Conservation (phyloP, 1,140 invertebrate species). For the Drosophila lini region DNA sequence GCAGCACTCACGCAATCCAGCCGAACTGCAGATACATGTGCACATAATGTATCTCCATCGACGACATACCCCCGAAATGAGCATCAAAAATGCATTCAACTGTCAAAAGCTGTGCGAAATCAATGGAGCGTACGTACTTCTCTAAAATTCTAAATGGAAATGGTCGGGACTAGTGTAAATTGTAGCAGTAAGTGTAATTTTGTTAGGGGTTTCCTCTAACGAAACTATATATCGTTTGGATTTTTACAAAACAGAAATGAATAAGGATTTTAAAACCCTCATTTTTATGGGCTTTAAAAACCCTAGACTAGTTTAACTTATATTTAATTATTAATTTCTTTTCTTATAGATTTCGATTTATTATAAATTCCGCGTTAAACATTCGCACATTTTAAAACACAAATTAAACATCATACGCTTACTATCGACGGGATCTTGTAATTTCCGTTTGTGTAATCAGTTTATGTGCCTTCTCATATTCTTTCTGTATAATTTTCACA, state of each 20-base stretch:
- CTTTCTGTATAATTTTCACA: constrained; percentile 67
- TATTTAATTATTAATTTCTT: too few species aligned
- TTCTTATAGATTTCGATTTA: not conserved
- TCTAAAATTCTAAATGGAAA: constrained; percentile 19
- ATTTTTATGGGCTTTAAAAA: not conserved
- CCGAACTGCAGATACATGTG: constrained; percentile 22
- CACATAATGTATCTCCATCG: constrained; percentile 16
- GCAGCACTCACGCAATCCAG: constrained; percentile 66
- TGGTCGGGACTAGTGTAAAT: not conserved
- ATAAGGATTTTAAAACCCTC: not conserved
- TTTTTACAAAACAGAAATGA: not conserved
- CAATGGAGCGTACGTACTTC: constrained; percentile 23
- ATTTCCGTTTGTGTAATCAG: constrained; percentile 48
- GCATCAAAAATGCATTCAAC: constrained; percentile 76
- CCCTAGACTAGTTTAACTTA: too few species aligned
- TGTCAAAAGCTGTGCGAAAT: constrained; percentile 68
- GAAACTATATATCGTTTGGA: not conserved
- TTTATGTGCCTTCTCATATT: constrained; percentile 1
- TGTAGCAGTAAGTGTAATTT: not conserved
- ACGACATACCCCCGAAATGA: constrained; percentile 39
- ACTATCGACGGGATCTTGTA: constrained; percentile 35
- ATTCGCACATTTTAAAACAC: constrained; percentile 10
- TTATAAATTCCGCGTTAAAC: not conserved
- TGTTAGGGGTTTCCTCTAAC: too few species aligned
- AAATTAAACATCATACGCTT: constrained; percentile 23